phyloP scores from a whole-genome alignment of 1,140 invertebrate species.

The Procambarus virginalis region DNA sequence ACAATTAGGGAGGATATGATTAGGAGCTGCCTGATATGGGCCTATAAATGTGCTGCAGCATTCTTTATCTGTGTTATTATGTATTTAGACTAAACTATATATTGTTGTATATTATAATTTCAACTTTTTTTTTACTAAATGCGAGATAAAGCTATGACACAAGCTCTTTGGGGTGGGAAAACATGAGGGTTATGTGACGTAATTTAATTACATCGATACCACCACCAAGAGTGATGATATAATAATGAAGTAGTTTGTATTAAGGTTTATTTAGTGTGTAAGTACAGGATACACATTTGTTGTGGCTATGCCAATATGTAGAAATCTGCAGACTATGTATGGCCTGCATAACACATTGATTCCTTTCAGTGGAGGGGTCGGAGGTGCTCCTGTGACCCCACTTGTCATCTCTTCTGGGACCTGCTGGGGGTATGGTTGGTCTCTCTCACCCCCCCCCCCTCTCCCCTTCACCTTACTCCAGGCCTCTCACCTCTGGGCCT shows the following conservation, averaged over 20 bases:
- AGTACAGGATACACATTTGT: neutral
- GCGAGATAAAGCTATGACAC: too few relatives aligned
- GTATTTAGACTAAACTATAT: too few relatives aligned
- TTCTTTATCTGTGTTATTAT: too few relatives aligned
- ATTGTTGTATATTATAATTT: too few relatives aligned
- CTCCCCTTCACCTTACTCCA: slow-evolving; percentile 22
- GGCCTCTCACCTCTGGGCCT: slow-evolving; percentile 31
- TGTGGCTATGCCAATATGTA: too few relatives aligned
- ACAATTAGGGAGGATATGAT: too few relatives aligned
- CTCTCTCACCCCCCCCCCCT: slow-evolving; percentile 19
- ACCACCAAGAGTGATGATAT: neutral
- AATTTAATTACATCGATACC: too few relatives aligned
- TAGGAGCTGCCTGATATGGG: too few relatives aligned
- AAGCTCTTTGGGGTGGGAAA: too few relatives aligned
- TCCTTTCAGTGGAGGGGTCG: slow-evolving; percentile 46
- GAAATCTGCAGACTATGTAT: slow-evolving; percentile 10
- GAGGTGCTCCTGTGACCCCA: slow-evolving; percentile 51
- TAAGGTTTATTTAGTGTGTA: neutral
- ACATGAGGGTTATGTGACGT: too few relatives aligned
- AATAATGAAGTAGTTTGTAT: neutral
- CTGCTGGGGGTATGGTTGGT: slow-evolving; percentile 31
- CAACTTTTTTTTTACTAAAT: too few relatives aligned
- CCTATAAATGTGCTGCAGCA: too few relatives aligned
- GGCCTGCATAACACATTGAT: slow-evolving; percentile 30
- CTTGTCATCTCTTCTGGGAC: slow-evolving; percentile 15